Conservation (phyloP, 1,140 invertebrate genomes). For the Daktulosphaira vitifoliae region DNA sequence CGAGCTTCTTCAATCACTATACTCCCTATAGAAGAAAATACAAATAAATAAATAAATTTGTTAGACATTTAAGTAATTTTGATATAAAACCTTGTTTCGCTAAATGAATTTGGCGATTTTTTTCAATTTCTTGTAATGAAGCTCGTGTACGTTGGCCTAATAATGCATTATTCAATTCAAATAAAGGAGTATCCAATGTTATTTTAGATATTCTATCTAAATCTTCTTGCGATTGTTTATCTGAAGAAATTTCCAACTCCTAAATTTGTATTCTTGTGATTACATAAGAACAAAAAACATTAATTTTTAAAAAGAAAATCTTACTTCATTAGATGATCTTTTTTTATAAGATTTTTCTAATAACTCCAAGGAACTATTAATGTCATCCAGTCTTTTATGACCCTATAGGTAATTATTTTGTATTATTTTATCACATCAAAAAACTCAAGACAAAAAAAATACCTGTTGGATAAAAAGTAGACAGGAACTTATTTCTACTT, state of each 20-base stretch:
- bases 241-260: slow-evolving; percentile 20
- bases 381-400: slow-evolving; percentile 3
- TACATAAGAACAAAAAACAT: neutral
- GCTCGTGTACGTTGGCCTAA: slow-evolving; percentile 71
- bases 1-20: slow-evolving; percentile 85
- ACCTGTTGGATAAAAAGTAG: slow-evolving; percentile 55
- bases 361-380: neutral
- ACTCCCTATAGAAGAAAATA: slow-evolving; percentile 52
- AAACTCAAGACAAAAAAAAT: slow-evolving; percentile 29
- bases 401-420: slow-evolving; percentile 4
- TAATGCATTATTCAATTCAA: slow-evolving; percentile 49
- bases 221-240: slow-evolving; percentile 59
- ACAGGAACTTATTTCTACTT: slow-evolving; percentile 52
- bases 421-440: no score
- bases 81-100: slow-evolving; percentile 69
- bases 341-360: neutral
- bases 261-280: neutral
- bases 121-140: slow-evolving; percentile 80
- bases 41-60: slow-evolving; percentile 7
- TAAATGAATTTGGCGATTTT: slow-evolving; percentile 74
- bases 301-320: no score
- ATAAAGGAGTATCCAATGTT: slow-evolving; percentile 67
- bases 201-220: slow-evolving; percentile 78
- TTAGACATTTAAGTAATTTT: neutral
- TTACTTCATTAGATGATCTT: neutral